A percentile compares a stretch with the other conserved stretches of the same genome.
These are phyloP conservation scores for Catostomus latipinnis DNA, from an alignment of 2,797 vertebrate species.

Conservation along the genomic window DNA sequence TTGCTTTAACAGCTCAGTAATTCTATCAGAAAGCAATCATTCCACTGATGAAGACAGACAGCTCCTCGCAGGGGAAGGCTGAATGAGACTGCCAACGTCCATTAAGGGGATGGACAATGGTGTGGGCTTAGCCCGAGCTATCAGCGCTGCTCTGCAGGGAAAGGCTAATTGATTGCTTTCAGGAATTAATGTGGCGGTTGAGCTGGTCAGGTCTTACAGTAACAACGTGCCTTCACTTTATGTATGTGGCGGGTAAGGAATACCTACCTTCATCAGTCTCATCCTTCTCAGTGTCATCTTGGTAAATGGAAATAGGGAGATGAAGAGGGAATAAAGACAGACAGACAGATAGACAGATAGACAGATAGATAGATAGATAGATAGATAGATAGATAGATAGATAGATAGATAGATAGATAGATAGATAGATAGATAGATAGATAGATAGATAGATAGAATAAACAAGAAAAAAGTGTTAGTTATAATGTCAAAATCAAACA, in stretches of 20 bases:
- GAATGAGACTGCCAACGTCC: slow-evolving; percentile 68
- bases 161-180: slow-evolving; percentile 78
- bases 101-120: slow-evolving; percentile 69
- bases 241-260: slow-evolving; percentile 41
- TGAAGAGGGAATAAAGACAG: not conserved
- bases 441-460: too few species aligned
- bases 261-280: slow-evolving; percentile 52
- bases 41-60: slow-evolving; percentile 73
- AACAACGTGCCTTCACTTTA: slow-evolving; percentile 46
- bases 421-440: too few species aligned
- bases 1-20: slow-evolving; percentile 73
- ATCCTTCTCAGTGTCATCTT: slow-evolving; percentile 55
- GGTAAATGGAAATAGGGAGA: slow-evolving; percentile 12
- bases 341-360: not conserved
- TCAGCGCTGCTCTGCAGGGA: slow-evolving; percentile 69
- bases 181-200: slow-evolving; percentile 67
- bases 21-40: slow-evolving; percentile 77
- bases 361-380: too few species aligned
- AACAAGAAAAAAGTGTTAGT: too few species aligned
- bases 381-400: too few species aligned
- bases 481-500: too few species aligned
- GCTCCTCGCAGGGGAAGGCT: slow-evolving; percentile 53
- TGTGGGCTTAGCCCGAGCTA: slow-evolving; percentile 60
- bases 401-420: too few species aligned
- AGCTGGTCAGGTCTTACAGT: slow-evolving; percentile 46